Conservation (phyloP, 2,888 invertebrate genomes). For the Lymantria monacha region DNA sequence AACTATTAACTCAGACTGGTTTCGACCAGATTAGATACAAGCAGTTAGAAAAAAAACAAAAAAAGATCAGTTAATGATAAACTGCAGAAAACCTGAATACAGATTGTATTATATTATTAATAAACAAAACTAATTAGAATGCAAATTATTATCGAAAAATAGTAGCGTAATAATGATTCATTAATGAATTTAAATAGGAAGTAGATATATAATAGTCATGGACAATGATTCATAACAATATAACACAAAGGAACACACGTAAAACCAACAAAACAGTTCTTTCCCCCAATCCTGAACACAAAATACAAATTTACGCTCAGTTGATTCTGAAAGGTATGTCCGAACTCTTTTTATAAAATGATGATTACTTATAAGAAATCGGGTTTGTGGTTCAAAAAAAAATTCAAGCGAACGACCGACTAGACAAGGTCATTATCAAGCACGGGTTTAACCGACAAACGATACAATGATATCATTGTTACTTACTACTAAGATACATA, state of each 20-base stretch:
- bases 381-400: constrained; percentile 8
- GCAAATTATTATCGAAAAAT: too few species aligned
- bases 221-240: not conserved
- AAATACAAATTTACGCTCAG: constrained; percentile 20
- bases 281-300: not conserved
- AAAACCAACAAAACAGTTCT: not conserved
- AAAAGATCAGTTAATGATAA: too few species aligned
- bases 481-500: not conserved
- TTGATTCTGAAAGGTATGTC: constrained; percentile 21
- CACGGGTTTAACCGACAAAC: constrained; percentile 7
- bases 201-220: too few species aligned
- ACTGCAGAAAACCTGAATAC: too few species aligned
- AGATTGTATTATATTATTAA: too few species aligned
- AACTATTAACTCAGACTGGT: too few species aligned
- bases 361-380: constrained; percentile 15
- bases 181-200: too few species aligned
- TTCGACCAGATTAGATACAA: too few species aligned
- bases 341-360: constrained; percentile 18
- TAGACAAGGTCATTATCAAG: constrained; percentile 30
- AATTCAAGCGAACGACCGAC: constrained; percentile 32
- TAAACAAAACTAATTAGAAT: too few species aligned
- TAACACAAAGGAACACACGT: not conserved
- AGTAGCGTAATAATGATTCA: too few species aligned
- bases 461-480: not conserved
- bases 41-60: too few species aligned